These are phyloP conservation scores for Anolis sagrei DNA, from an alignment of 2,113 vertebrate species.

Conservation along the genomic window DNA sequence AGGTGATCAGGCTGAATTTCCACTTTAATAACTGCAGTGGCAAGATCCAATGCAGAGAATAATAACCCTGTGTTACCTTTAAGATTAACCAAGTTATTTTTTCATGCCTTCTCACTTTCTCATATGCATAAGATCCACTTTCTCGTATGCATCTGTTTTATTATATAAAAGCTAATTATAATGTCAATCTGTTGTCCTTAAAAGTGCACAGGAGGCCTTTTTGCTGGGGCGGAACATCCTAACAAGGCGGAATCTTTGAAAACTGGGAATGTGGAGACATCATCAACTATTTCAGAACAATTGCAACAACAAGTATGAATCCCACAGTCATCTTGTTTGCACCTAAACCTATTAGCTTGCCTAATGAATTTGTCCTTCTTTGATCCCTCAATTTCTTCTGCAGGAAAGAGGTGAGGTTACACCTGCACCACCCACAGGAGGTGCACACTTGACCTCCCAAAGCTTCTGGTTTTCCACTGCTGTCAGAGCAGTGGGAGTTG, in stretches of 20 bases:
- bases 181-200: no score
- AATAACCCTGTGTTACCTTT: background rate
- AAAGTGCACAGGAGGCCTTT: no score
- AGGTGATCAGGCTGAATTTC: background rate
- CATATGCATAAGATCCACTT: background rate
- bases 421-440: constrained; percentile 4
- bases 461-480: background rate
- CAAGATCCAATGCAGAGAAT: background rate
- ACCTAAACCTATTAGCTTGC: background rate
- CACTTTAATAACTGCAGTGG: background rate
- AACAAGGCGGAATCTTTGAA: no score
- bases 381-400: background rate
- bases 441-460: constrained; percentile 11
- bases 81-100: no score
- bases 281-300: background rate
- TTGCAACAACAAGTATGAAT: background rate
- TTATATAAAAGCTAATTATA: no score
- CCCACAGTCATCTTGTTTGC: background rate
- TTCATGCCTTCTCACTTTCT: background rate
- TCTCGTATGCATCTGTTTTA: background rate
- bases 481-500: background rate
- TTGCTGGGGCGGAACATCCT: no score
- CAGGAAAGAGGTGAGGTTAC: background rate
- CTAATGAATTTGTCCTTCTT: background rate
- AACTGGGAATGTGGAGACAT: background rate